These are phyloP conservation scores for Notolepis coatsorum DNA, from an alignment of 2,797 vertebrate species.

Conservation along the genomic window DNA sequence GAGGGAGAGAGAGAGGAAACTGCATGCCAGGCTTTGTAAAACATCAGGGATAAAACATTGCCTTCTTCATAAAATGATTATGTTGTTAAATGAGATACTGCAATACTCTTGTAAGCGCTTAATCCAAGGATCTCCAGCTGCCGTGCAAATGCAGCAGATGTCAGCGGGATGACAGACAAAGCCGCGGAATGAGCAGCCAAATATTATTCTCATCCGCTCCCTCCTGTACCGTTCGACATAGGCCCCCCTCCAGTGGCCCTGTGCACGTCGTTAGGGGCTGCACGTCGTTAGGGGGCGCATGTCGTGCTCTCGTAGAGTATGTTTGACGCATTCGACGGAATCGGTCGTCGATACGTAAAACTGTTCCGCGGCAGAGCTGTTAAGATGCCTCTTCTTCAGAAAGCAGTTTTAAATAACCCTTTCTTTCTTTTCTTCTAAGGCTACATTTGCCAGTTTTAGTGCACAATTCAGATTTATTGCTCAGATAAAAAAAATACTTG, in stretches of 20 bases:
- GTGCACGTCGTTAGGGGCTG: slow-evolving; percentile 20
- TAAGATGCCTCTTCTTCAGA: no score
- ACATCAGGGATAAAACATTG: slow-evolving; percentile 71
- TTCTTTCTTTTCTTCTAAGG: no score
- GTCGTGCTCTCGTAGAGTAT: no score
- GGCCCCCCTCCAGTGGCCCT: slow-evolving; percentile 33
- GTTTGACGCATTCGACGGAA: no score
- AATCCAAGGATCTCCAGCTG: slow-evolving; percentile 80
- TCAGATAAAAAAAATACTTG: no score
- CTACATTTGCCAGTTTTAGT: no score
- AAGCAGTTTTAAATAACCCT: no score
- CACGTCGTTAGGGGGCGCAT: no score
- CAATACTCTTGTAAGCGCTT: slow-evolving; percentile 80
- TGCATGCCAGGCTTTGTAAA: slow-evolving; percentile 66
- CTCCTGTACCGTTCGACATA: slow-evolving; percentile 45
- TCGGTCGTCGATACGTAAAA: no score
- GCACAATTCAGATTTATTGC: no score
- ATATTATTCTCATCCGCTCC: slow-evolving; percentile 47
- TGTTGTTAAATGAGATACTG: slow-evolving; percentile 83
- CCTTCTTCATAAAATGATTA: slow-evolving; percentile 78
- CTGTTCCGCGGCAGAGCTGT: no score
- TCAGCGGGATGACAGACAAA: slow-evolving; percentile 79
- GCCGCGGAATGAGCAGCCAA: slow-evolving; percentile 66
- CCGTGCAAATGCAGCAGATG: slow-evolving; percentile 81
- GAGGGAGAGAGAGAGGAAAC: slow-evolving; percentile 42